Percentiles rank a stretch among this genome's conserved stretches.
phyloP scores from a whole-genome alignment of 2,888 invertebrate genomes.

The Malachius bipustulatus region DNA sequence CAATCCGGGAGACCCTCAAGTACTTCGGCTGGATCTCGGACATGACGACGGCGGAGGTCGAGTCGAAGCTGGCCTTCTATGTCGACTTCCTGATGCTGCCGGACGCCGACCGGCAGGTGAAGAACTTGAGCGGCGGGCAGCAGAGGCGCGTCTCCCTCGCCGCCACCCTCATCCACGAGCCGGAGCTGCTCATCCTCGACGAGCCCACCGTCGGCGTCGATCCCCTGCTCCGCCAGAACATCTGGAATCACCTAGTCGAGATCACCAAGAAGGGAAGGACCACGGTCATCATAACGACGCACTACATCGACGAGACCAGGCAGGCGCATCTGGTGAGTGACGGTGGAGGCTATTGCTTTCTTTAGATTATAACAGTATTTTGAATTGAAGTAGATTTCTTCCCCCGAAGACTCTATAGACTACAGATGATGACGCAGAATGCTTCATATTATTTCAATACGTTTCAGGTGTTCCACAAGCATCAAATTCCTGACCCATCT shows the following conservation, averaged over 20 bases:
- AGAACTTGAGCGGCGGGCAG: conserved; percentile 78
- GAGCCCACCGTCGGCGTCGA: conserved; percentile 92
- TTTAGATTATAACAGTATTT: background rate
- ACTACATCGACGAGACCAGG: conserved; percentile 91
- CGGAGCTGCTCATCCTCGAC: conserved; percentile 80
- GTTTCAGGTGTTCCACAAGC: too few relatives aligned
- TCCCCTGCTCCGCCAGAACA: conserved; percentile 78
- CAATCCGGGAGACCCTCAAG: conserved; percentile 33
- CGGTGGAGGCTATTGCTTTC: too few relatives aligned
- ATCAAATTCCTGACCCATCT: too few relatives aligned
- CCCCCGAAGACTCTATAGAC: too few relatives aligned
- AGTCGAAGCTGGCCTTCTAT: conserved; percentile 29
- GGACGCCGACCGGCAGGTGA: conserved; percentile 39
- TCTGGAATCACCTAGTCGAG: conserved; percentile 87
- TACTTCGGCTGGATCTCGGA: conserved; percentile 35
- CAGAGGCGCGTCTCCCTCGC: conserved; percentile 86
- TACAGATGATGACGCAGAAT: too few relatives aligned
- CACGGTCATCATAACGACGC: conserved; percentile 85
- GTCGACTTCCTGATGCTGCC: conserved; percentile 33
- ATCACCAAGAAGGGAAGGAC: conserved; percentile 83
- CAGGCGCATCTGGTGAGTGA: conserved; percentile 79
- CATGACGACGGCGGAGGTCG: conserved; percentile 30
- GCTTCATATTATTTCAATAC: too few relatives aligned
- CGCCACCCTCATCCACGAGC: conserved; percentile 85
- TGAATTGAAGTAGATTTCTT: background rate